Percentiles rank a stretch among this genome's conserved stretches.
Evolutionary conservation across 1,140 invertebrate species (phyloP).

Genomic region (Sarcophaga bullata): DNA sequence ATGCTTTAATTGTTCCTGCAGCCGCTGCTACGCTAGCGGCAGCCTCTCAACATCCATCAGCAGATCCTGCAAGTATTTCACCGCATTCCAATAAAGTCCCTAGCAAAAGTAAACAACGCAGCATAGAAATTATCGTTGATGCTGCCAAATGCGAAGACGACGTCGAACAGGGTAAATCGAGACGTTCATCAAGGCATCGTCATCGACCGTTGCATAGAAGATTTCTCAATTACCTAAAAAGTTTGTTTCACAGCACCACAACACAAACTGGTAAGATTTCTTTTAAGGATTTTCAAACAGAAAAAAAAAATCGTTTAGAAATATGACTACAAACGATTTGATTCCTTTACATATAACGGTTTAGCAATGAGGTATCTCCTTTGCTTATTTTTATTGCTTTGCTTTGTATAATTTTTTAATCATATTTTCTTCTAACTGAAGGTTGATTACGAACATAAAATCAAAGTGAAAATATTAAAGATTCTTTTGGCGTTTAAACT

Average conservation of each 20-base stretch:
- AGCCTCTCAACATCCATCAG: slow-evolving; percentile 39
- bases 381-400: too few relatives aligned
- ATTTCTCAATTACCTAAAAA: slow-evolving; percentile 59
- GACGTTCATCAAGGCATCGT: slow-evolving; percentile 58
- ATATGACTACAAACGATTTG: too few relatives aligned
- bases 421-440: too few relatives aligned
- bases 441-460: too few relatives aligned
- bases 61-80: slow-evolving; percentile 36
- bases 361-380: too few relatives aligned
- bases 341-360: too few relatives aligned
- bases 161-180: slow-evolving; percentile 55
- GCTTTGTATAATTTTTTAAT: too few relatives aligned
- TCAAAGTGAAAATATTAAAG: too few relatives aligned
- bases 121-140: slow-evolving; percentile 63
- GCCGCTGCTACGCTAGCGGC: slow-evolving; percentile 43
- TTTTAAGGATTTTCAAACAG: too few relatives aligned
- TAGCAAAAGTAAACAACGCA: slow-evolving; percentile 57
- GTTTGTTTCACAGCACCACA: slow-evolving; percentile 59
- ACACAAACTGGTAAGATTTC: slow-evolving; percentile 60
- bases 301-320: too few relatives aligned
- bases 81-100: slow-evolving; percentile 22
- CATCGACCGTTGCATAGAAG: slow-evolving; percentile 61
- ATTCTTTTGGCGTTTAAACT: too few relatives aligned
- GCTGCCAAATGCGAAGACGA: slow-evolving; percentile 58
- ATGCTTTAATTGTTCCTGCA: slow-evolving; percentile 55